Evolutionary conservation across 2,888 invertebrate genomes (phyloP), one percentile per base, ranked within the genome.

Genomic region (Electrophaes corylata): DNA sequence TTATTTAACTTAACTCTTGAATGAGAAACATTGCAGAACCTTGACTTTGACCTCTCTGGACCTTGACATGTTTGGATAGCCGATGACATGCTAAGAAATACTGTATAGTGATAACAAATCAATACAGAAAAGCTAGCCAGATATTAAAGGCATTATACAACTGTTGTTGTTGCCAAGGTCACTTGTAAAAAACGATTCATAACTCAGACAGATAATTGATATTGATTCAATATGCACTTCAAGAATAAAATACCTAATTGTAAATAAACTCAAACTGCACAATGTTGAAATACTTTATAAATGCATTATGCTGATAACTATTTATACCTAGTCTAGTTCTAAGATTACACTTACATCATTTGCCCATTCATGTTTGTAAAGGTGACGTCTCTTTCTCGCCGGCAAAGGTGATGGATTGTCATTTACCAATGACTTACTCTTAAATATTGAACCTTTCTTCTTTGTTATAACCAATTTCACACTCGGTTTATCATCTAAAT

Each of bases 331-430:
- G 11, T 2, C 31, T n/a, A 29, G 4, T 31, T 31, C n/a, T 40
- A 19, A 19, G 16, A 39, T 45, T 20, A 19, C 5, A 89, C 92
- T 91, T 73, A 92, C 95, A 76, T 96, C 95, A 78, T 96, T 96
- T 65, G 95, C 95, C 97, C 97, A 98, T 84, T 97, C 97, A 87
- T 98, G 97, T 82, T 95, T 96, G 79, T 98, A 98, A 31, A 97
- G 85, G 56, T 96, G 96, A 46, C 96, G 93, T 83, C 97, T 96
- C 73, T 96, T 94, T 63, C 94, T 88, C 53, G 94, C 94, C 16
- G 93, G 93, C 60, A 92, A 70, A 8, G 93, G 91, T 52, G 90
- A 90, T 19, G 89, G 84, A 70, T 94, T 94, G 66, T 94, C 94
- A 66, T 94, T 92, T 12, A 94, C 93, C 65, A 95, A 84, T 11